Evolutionary conservation across 2,888 invertebrate species (phyloP).

Genomic region (Lampropteryx suffumata): DNA sequence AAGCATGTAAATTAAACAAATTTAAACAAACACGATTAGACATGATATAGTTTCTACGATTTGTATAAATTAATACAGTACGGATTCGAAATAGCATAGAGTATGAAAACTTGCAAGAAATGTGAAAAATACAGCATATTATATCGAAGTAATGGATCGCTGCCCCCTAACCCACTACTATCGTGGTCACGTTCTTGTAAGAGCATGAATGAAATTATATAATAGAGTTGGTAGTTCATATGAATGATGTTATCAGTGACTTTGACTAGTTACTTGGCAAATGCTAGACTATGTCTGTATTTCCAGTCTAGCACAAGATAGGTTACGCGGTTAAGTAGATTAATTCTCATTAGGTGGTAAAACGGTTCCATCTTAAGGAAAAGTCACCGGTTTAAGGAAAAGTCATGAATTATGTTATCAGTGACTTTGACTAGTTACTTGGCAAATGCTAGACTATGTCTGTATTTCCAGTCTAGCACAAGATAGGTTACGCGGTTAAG

Average conservation of each 20-base stretch:
- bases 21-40: no score
- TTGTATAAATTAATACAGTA: no score
- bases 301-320: no score
- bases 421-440: not conserved
- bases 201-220: constrained; percentile 16
- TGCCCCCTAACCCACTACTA: constrained; percentile 9
- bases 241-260: constrained; percentile 7
- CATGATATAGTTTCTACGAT: no score
- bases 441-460: not conserved
- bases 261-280: not conserved
- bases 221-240: constrained; percentile 1
- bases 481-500: no score
- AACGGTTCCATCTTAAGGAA: no score
- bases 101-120: not conserved
- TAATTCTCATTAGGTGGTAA: no score
- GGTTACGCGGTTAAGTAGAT: no score
- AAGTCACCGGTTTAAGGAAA: no score
- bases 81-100: not conserved
- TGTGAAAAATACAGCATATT: not conserved
- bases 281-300: not conserved
- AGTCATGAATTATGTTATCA: constrained; percentile 6
- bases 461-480: not conserved
- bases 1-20: no score
- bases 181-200: constrained; percentile 6
- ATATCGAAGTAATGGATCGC: not conserved